Conservation (phyloP, 1,140 invertebrate genomes). For the Stegodyphus dumicola region DNA sequence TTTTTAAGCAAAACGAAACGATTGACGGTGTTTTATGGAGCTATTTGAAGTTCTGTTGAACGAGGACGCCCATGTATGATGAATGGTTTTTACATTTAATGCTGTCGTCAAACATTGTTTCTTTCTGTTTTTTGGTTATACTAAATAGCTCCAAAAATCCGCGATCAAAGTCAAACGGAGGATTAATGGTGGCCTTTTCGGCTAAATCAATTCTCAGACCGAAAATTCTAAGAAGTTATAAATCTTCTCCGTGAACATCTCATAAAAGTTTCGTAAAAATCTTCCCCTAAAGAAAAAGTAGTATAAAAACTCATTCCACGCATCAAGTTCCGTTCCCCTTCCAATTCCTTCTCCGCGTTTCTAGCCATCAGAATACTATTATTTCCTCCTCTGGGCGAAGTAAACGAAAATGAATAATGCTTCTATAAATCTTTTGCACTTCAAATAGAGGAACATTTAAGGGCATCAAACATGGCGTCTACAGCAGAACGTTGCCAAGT, state of each 20-base stretch:
- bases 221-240: background rate
- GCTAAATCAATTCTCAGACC: background rate
- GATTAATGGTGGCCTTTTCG: background rate
- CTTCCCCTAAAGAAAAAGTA: background rate
- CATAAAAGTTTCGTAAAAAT: background rate
- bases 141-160: no score
- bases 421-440: slow-evolving; percentile 41
- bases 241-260: background rate
- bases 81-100: no score
- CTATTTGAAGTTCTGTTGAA: no score
- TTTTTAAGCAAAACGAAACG: no score
- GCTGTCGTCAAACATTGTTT: no score
- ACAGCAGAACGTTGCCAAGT: slow-evolving; percentile 18
- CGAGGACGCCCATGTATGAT: no score
- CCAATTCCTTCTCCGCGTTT: background rate
- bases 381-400: slow-evolving; percentile 1
- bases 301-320: background rate
- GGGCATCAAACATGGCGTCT: slow-evolving; percentile 32
- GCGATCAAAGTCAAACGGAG: background rate
- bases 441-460: slow-evolving; percentile 55
- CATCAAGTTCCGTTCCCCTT: background rate
- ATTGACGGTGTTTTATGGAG: no score
- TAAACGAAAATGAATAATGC: slow-evolving; percentile 43
- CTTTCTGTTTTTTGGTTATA: no score
- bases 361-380: background rate